These are phyloP conservation scores for Euglossa dilemma DNA, from an alignment of 1,140 invertebrate genomes.

Conservation along the genomic window DNA sequence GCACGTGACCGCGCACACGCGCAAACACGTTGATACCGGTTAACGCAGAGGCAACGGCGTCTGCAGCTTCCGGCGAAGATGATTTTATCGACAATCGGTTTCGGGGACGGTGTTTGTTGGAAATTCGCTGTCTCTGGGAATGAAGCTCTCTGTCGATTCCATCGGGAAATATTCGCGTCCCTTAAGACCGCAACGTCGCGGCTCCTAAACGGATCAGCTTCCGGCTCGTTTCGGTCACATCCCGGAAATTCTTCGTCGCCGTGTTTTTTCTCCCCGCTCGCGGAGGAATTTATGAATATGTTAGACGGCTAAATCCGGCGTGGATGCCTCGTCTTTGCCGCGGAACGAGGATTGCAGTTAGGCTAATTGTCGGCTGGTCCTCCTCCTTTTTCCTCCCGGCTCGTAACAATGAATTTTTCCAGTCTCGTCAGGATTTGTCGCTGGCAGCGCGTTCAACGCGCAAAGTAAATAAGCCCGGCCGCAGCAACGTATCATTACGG, in stretches of 20 bases:
- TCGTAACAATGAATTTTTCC: not conserved
- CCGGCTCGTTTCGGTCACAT: too few species aligned
- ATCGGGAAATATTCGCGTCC: too few species aligned
- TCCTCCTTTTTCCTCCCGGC: not conserved
- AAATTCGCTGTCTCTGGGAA: not conserved
- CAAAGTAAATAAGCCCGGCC: conserved; percentile 25
- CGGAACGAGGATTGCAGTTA: conserved; percentile 30
- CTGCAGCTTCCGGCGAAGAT: not conserved
- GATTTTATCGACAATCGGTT: not conserved
- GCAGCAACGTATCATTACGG: conserved; percentile 27
- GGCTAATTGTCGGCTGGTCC: conserved; percentile 36
- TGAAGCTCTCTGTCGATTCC: too few species aligned
- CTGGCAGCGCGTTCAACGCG: not conserved
- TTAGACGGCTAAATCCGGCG: conserved; percentile 2
- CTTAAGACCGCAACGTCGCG: too few species aligned
- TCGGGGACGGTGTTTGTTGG: not conserved
- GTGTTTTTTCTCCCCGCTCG: not conserved
- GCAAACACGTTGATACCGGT: not conserved
- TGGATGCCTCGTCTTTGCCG: not conserved
- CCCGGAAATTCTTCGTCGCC: too few species aligned
- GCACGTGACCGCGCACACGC: not conserved
- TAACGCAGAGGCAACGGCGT: not conserved
- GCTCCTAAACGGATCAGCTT: too few species aligned
- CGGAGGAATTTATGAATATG: conserved; percentile 29
- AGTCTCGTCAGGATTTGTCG: conserved; percentile 27